Base-by-base conservation (phyloP, 1,140 invertebrate species). In the Riptortus pedestris region DNA sequence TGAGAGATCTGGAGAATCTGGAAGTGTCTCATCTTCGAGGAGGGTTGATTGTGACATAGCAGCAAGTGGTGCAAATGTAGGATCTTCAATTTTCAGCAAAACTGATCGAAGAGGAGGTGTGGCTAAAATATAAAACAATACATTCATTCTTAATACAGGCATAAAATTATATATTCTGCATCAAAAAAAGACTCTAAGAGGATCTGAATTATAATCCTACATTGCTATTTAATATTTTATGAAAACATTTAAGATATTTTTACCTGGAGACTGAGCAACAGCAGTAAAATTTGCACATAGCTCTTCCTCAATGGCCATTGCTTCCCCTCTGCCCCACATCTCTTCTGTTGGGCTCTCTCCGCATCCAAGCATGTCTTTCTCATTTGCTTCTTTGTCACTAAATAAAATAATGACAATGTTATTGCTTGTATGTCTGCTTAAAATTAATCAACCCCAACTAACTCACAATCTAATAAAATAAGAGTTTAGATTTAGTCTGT, bases 61-160 rank as follows among this genome's bases (percentile, higher is more conserved):
- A 0, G 85, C 85, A 11, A 86, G 81, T 18, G 86, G 83, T 0
- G 85, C 85, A 51, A 89, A 88, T 60, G 85, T 85, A 1, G 85
- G 82, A 69, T 88, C 86, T 67, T 88, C 87, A 47, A 88, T 81
- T 5, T 76, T 79, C 2, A 81, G 75, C 51, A 78, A 71, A 16
- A 78, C 79, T 62, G 66, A 65, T 31, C 70, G 65, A 20, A 71
- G 48, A 18, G 69, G 66, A 61, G 65, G 62, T 38, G 64, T 66
- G 63, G 63, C 62, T 55, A 9, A n/a, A n/a, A n/a, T n/a, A n/a
- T n/a, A n/a, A n/a, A n/a, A n/a, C n/a, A n/a, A 52, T 64, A 2
- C 52, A 2, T 43, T 58, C 55, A 31, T 20, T 7, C 4, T 18
- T 27, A 59, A 22, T 59, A 31, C 12, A 59, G 12, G 11, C n/a